A percentile compares a stretch with the other conserved stretches of the same genome.
These are phyloP conservation scores for Trogon melanurus DNA, from an alignment of 2,113 vertebrate species.

Conservation along the genomic window DNA sequence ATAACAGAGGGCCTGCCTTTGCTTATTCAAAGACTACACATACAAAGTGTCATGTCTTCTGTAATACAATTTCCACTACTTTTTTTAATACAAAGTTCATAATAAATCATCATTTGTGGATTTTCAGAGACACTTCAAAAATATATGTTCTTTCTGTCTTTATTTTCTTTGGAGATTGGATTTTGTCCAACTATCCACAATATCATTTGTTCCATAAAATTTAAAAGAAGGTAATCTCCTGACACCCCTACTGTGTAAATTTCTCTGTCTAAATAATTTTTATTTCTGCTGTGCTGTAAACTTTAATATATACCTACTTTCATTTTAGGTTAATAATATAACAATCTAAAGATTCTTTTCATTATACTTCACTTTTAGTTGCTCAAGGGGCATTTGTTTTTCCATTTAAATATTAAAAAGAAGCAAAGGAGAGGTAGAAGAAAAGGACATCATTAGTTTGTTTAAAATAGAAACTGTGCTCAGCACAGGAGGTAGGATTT, in stretches of 20 bases:
- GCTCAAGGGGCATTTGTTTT: background rate
- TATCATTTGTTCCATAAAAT: background rate
- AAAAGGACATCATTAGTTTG: background rate
- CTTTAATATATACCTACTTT: background rate
- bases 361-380: background rate
- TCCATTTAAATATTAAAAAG: background rate
- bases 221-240: background rate
- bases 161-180: background rate
- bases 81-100: background rate
- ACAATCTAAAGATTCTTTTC: background rate
- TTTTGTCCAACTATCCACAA: background rate
- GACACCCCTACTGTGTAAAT: background rate
- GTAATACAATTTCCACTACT: background rate
- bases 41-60: background rate
- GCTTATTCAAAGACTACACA: background rate
- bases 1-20: background rate
- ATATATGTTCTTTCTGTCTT: background rate
- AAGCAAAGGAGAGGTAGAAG: background rate
- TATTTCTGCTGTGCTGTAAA: background rate
- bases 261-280: background rate
- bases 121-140: background rate
- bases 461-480: constrained; percentile 5
- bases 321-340: background rate
- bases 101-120: background rate
- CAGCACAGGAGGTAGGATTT: background rate